phyloP scores from a whole-genome alignment of 2,888 invertebrate genomes.

The Belgica antarctica region DNA sequence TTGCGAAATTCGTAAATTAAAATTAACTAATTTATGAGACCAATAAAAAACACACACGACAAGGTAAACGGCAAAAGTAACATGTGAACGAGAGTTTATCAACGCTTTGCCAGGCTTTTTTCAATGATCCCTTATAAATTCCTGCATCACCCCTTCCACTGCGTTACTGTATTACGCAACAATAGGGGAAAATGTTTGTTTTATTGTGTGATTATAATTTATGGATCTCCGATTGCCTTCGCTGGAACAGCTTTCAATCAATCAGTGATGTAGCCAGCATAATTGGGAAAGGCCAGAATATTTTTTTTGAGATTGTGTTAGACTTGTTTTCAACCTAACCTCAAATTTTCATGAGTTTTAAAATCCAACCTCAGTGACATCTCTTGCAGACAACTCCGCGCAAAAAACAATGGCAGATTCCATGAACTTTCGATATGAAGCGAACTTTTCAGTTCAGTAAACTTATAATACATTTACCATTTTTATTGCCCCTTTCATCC shows the following conservation, averaged over 20 bases:
- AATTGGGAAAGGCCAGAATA: no score
- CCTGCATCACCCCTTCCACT: neutral
- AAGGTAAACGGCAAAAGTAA: constrained; percentile 11
- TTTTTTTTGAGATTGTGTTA: no score
- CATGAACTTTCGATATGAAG: neutral
- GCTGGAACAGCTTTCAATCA: no score
- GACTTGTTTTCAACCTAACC: no score
- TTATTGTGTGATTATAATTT: neutral
- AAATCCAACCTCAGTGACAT: constrained; percentile 3
- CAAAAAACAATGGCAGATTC: neutral
- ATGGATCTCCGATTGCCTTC: neutral
- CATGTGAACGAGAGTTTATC: constrained; percentile 19
- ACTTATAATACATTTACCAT: constrained; percentile 6
- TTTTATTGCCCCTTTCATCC: constrained; percentile 24
- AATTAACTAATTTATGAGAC: constrained; percentile 11
- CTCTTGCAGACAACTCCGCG: neutral
- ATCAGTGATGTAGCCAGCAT: no score
- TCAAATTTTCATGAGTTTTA: no score
- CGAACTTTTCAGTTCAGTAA: no score
- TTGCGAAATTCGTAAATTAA: neutral
- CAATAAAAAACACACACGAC: neutral
- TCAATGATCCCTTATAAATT: neutral
- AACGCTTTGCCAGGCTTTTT: neutral
- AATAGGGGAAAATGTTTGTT: neutral
- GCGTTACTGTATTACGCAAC: neutral